Conservation (phyloP, 1,140 invertebrate species). For the Heliconius hermathena region DNA sequence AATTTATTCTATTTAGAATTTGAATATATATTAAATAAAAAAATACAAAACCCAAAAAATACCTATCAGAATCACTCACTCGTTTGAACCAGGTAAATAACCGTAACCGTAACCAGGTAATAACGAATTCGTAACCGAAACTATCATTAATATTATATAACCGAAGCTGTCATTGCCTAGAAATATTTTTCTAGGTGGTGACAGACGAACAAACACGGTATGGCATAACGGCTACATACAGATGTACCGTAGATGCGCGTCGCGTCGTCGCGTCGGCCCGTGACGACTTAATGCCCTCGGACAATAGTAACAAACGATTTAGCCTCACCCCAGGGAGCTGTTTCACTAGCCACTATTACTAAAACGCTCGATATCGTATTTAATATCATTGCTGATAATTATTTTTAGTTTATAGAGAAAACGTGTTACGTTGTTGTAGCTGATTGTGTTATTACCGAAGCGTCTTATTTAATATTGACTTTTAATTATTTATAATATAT, state of each 20-base stretch:
- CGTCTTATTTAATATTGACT: no score
- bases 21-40: no score
- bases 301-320: slow-evolving; percentile 72
- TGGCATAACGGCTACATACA: no score
- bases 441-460: no score
- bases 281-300: slow-evolving; percentile 65
- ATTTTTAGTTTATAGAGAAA: not conserved
- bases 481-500: not conserved
- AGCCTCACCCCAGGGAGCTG: slow-evolving; percentile 53
- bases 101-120: no score
- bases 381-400: slow-evolving; percentile 11
- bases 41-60: no score
- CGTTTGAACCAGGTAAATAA: no score
- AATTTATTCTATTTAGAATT: no score
- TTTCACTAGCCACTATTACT: slow-evolving; percentile 25
- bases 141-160: not conserved
- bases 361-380: slow-evolving; percentile 21
- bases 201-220: not conserved
- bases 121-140: no score
- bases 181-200: not conserved
- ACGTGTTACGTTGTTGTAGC: no score
- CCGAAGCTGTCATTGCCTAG: no score
- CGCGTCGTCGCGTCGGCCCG: slow-evolving; percentile 51
- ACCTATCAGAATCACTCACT: no score
- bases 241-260: slow-evolving; percentile 18